phyloP scores from a whole-genome alignment of 2,113 vertebrate species.

The Rhipidura dahli region DNA sequence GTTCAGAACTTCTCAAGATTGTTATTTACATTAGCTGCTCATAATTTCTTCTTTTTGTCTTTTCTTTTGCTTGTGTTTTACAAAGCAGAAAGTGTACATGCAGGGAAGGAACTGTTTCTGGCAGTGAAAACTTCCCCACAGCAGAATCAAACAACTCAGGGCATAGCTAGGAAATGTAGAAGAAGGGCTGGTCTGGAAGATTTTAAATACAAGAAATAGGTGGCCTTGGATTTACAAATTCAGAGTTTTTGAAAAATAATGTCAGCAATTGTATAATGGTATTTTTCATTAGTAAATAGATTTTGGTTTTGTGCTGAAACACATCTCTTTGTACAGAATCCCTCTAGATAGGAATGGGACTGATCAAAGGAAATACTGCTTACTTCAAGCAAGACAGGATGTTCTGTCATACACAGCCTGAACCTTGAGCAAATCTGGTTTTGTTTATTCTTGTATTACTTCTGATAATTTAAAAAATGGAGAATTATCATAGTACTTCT shows the following conservation, averaged over 20 bases:
- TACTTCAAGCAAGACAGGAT: neutral
- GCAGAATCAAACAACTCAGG: neutral
- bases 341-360: neutral
- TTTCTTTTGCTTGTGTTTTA: no score
- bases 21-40: neutral
- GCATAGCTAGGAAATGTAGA: neutral
- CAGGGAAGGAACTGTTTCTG: neutral
- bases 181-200: neutral
- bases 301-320: neutral
- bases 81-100: neutral
- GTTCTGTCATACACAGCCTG: neutral
- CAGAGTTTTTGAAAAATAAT: neutral
- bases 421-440: neutral
- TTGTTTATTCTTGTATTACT: neutral
- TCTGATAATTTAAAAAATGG: neutral
- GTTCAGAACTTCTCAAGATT: neutral
- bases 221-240: neutral
- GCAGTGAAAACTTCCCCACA: neutral
- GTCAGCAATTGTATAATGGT: rapidly evolving
- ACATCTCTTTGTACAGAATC: neutral
- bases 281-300: neutral
- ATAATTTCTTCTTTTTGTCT: neutral
- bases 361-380: neutral
- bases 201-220: neutral
- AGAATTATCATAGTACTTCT: neutral